Evolutionary conservation across 2,888 invertebrate species (phyloP), one percentile per base, ranked within the genome.

Genomic region (Macrosiphum euphorbiae): DNA sequence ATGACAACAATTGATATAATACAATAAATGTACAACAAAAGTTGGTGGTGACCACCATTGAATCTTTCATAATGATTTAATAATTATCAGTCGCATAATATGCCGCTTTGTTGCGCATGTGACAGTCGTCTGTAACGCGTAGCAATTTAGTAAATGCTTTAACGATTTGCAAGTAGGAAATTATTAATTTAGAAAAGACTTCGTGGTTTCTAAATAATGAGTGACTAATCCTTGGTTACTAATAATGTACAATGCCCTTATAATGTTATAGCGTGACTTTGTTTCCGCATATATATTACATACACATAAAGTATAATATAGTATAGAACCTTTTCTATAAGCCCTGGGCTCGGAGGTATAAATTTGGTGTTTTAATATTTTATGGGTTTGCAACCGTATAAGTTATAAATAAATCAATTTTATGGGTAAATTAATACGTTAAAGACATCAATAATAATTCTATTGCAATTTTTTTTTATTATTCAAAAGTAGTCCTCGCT

Each of bases 391-490:
- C 16, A 47, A 41, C 84, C 55, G 41, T 58, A 85, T 91, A 91
- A 86, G 58, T 58, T 85, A 86, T 47, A 91, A 58, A 47, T 91
- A 58, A 85, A 86, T 86, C 55, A 47, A 91, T 91, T 91, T 91
- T 58, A 85, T 58, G 44, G 47, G 1, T 1, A 86, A 86, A 86
- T 58, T 86, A 91, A 91, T 86, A n/a, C n/a, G 13, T 86, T 85
- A 85, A 85, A 47, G 58, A 91, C 16, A 55, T 91, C 52, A 55
- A 85, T 85, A 85, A 26, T 26, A 44, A 84, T 84, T 78, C 1
- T 20, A 41, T 28, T 20, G 28, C 3, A 20, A 78, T 91, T 91
- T 55, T 44, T n/a, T 50, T n/a, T 87, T n/a, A 87, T n/a, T 50
- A 20, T 50, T 50, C 52, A 87, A 50, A 50, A 78, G 10, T 35